Evolutionary conservation across 2,113 vertebrate species (phyloP).

Genomic region (Callaeas wilsoni): DNA sequence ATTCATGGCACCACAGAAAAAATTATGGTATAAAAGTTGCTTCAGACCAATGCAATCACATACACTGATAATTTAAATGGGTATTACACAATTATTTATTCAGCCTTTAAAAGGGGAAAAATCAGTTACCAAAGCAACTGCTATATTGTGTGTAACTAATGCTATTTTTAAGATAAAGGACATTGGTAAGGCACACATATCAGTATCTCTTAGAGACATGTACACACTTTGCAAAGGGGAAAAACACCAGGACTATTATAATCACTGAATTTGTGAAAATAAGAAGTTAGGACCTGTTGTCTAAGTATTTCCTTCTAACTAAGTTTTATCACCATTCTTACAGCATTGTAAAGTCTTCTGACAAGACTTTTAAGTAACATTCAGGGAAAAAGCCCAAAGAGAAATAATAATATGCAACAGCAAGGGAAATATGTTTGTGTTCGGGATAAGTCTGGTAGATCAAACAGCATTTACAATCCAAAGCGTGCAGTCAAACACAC

Average conservation of each 20-base stretch:
- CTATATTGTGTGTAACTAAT: conserved; percentile 32
- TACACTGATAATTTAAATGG: neutral
- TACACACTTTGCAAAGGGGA: neutral
- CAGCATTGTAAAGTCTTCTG: neutral
- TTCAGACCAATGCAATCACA: neutral
- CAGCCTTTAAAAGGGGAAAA: conserved; percentile 23
- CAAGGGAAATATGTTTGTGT: neutral
- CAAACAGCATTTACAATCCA: neutral
- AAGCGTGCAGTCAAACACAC: neutral
- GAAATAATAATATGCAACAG: neutral
- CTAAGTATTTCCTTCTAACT: neutral
- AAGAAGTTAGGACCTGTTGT: neutral
- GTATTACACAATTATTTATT: conserved; percentile 41
- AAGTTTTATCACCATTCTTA: neutral
- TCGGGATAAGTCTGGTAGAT: neutral
- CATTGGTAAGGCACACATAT: neutral
- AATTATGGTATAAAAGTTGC: neutral
- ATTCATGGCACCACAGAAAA: neutral
- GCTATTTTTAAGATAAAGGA: conserved; percentile 56
- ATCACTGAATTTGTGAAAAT: neutral
- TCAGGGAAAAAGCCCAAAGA: neutral
- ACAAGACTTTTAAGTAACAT: neutral
- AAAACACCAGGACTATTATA: neutral
- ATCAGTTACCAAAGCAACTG: conserved; percentile 61
- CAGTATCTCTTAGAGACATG: conserved; percentile 3